Evolutionary conservation across 2,888 invertebrate species (phyloP), one percentile per base, ranked within the genome.

Genomic region (Eledone cirrhosa): DNA sequence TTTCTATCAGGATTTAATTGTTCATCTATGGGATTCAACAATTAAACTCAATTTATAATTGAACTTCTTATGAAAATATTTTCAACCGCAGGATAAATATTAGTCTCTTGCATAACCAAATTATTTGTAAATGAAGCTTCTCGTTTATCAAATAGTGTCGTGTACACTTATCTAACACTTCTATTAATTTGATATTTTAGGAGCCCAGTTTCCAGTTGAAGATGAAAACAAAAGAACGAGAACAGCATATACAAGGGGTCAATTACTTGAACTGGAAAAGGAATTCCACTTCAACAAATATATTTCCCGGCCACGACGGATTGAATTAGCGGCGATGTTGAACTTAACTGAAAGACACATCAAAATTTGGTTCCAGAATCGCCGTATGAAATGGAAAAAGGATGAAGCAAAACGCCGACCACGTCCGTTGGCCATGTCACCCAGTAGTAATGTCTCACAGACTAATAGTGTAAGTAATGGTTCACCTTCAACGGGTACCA

Each of bases 211-310:
- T 78, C 85, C 88, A 13, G 82, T 88, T 29, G 88, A 89, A 77
- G 90, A 90, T 79, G 90, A 90, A 80, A 90, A 89, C 85, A 90
- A 90, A 93, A 94, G 98, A 91, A 97, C 97, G 85, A 94, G 98
- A 88, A 97, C 98, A 92, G 98, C 98, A 86, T 98, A 98, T 93
- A 98, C 97, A 86, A 94, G 98, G 91, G 97, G 97, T 93, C 98
- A 98, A 93, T 97, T 98, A 81, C 93, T 98, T 91, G 98, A 98
- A 93, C 93, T 98, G 92, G 98, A 98, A 92, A 98, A 98, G 92
- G 98, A 98, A 93, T 98, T 98, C 93, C 98, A 98, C 93, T 98
- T 97, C 94, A 98, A 98, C 93, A 95, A 97, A 92, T 98, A 98
- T 93, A 94, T 98, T 93, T 97, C 97, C 91, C 94, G 98, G 92